A percentile compares a stretch with the other conserved stretches of the same genome.
phyloP scores from a whole-genome alignment of 1,140 invertebrate species.

The Drosophila bifasciata region DNA sequence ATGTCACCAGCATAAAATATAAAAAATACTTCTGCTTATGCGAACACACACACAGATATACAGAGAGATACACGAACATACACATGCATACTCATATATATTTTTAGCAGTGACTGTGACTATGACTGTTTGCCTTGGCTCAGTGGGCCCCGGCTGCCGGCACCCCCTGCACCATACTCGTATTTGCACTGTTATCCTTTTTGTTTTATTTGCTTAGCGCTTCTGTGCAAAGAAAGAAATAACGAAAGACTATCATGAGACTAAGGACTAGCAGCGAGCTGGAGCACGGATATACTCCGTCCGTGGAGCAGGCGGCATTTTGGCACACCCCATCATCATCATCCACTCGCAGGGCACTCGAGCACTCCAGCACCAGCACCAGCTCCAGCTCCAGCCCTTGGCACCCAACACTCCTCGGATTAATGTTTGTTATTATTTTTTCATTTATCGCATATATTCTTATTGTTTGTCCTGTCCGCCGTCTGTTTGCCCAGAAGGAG shows the following conservation, averaged over 20 bases:
- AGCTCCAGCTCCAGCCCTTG: no score
- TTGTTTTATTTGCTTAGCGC: constrained; percentile 83
- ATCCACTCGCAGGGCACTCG: constrained; percentile 52
- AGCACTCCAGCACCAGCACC: constrained; percentile 4
- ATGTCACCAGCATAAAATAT: constrained; percentile 61
- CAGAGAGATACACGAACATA: neutral
- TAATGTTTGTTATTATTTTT: constrained; percentile 79
- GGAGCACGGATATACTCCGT: constrained; percentile 36
- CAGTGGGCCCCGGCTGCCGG: constrained; percentile 21
- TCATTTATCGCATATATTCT: constrained; percentile 65
- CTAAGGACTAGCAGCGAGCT: constrained; percentile 49
- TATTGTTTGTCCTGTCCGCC: constrained; percentile 52
- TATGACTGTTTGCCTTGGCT: constrained; percentile 31
- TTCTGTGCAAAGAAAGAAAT: constrained; percentile 71
- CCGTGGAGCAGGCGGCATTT: constrained; percentile 43
- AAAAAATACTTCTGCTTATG: constrained; percentile 6
- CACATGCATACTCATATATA: constrained; percentile 55
- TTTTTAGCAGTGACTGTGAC: constrained; percentile 42
- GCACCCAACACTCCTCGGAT: constrained; percentile 63
- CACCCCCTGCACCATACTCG: constrained; percentile 57
- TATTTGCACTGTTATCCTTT: constrained; percentile 80
- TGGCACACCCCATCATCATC: constrained; percentile 51
- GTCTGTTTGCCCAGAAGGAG: constrained; percentile 48
- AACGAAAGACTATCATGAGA: constrained; percentile 68
- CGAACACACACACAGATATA: constrained; percentile 17